These are phyloP conservation scores for Drosophila ironensis DNA, from an alignment of 1,140 invertebrate genomes.

Conservation along the genomic window DNA sequence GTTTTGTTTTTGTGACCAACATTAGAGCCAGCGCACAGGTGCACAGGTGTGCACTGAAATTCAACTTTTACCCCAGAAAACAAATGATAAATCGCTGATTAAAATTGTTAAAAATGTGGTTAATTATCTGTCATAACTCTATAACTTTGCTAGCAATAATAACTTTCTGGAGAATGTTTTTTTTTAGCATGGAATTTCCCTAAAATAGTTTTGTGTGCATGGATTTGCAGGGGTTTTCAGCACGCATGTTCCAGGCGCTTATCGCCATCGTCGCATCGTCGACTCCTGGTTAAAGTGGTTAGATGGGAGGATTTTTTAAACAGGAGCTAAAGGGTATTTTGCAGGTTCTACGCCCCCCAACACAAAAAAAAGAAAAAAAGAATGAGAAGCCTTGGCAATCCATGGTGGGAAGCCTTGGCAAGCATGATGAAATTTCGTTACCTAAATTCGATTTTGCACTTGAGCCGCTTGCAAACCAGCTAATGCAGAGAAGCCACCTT, in stretches of 20 bases:
- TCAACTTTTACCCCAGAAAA: no score
- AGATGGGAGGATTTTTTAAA: not conserved
- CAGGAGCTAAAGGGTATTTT: conserved; percentile 3
- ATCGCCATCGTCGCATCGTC: conserved; percentile 58
- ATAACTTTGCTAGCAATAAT: not conserved
- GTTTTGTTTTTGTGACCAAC: conserved; percentile 22
- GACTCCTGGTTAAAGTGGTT: conserved; percentile 29
- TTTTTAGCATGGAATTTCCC: not conserved
- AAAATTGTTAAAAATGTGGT: not conserved
- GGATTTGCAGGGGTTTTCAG: conserved; percentile 48
- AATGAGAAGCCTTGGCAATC: not conserved
- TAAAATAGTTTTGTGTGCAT: not conserved
- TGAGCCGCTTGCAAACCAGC: conserved; percentile 68
- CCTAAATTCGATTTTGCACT: conserved; percentile 77
- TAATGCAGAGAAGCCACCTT: conserved; percentile 67
- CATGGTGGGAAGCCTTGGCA: conserved; percentile 46
- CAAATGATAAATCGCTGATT: not conserved
- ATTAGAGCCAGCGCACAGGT: conserved; percentile 20
- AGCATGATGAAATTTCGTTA: conserved; percentile 71
- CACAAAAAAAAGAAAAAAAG: not conserved
- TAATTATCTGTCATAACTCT: not conserved
- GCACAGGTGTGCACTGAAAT: conserved; percentile 2
- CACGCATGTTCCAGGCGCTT: conserved; percentile 73
- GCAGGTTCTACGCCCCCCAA: no score
- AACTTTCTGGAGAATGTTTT: not conserved